phyloP scores from a whole-genome alignment of 2,797 vertebrate genomes.

The Cephalopachus bancanus region DNA sequence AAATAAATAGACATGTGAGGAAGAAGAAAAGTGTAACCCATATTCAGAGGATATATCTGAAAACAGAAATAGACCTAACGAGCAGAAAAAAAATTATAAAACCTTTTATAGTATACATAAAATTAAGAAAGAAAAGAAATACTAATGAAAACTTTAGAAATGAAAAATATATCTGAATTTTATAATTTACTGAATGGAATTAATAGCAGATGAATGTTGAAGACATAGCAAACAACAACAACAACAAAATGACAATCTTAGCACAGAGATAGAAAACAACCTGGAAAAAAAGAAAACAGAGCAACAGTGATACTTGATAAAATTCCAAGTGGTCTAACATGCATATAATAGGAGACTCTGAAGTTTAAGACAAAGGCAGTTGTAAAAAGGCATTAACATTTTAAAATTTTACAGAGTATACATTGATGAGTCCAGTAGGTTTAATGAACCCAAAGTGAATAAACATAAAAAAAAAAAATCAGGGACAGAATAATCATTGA shows the following conservation, averaged over 20 bases:
- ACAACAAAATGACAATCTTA: not conserved
- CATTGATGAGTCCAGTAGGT: not conserved
- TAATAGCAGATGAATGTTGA: not conserved
- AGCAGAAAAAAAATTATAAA: not conserved
- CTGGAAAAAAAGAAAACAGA: too few species aligned
- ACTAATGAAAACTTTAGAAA: not conserved
- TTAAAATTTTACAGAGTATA: not conserved
- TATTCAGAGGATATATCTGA: not conserved
- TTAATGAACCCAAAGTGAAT: not conserved
- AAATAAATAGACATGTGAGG: not conserved
- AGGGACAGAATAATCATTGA: not conserved
- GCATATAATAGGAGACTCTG: not conserved
- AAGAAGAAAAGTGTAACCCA: not conserved
- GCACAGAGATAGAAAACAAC: not conserved
- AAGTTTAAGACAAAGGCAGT: not conserved
- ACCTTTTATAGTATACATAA: not conserved
- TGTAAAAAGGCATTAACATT: not conserved
- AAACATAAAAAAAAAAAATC: not conserved
- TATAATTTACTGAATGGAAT: not conserved
- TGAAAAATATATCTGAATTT: not conserved
- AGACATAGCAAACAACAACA: not conserved
- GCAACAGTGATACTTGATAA: too few species aligned
- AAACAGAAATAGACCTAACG: not conserved
- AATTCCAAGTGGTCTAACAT: not conserved
- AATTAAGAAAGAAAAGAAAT: not conserved